Conservation (phyloP, 2,113 vertebrate genomes). For the Ellobius talpinus region DNA sequence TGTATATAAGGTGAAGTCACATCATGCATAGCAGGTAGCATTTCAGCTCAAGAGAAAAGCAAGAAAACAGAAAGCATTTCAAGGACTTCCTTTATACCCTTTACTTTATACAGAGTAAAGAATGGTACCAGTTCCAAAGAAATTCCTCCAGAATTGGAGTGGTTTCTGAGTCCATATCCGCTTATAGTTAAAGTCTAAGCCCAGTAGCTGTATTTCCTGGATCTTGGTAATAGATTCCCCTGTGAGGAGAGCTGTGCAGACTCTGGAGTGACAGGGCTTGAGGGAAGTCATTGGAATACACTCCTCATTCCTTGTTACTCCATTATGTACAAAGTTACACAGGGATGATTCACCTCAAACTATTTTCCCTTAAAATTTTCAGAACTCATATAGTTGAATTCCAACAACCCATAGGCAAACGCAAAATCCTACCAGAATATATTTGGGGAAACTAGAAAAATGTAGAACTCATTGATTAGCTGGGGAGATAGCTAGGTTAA, state of each 20-base stretch:
- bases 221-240: not conserved
- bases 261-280: too few relatives aligned
- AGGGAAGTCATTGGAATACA: not conserved
- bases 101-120: not conserved
- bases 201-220: not conserved
- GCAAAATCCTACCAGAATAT: not conserved
- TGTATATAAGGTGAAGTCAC: not conserved
- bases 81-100: not conserved
- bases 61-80: not conserved
- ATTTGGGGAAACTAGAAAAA: not conserved
- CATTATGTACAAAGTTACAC: not conserved
- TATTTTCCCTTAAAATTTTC: not conserved
- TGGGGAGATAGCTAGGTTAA: not conserved
- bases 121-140: too few relatives aligned
- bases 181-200: not conserved
- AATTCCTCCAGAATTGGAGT: not conserved
- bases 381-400: not conserved
- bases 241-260: accelerated
- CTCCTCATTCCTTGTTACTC: not conserved
- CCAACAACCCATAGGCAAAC: not conserved
- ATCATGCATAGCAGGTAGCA: not conserved
- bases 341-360: not conserved
- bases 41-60: not conserved
- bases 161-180: not conserved
- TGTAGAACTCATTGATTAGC: not conserved